Base-by-base conservation (phyloP, 1,140 invertebrate species). In the Lucilia sericata region DNA sequence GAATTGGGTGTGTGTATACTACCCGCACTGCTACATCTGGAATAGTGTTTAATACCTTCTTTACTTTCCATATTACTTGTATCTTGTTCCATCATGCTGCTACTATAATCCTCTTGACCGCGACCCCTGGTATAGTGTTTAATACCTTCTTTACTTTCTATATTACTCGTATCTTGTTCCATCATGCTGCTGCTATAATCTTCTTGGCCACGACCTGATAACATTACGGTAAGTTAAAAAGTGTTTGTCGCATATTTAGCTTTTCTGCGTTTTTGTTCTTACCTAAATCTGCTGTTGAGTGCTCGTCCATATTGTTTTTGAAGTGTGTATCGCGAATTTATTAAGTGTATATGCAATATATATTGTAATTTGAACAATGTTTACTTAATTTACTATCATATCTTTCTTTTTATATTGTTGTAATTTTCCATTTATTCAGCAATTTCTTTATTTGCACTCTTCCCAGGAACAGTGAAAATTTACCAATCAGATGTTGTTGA, bases 1-100 rank as follows among this genome's bases (percentile, higher is more conserved):
- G 96, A 97, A 55, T 95, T 95, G 30, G 96, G 94, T 7, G 96
- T 96, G 88, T 96, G 94, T 65, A 96, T 94, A 82, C 96, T 97
- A 42, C 96, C 96, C 86, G 95, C 96, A 88, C 96, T 97, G 86
- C 95, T 96, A 89, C 96, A 96, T 55, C 96, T 93, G 82, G 96
- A 95, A 92, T 96, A 97, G 86, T 92, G 92, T 82, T 91, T 90
- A 84, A 90, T 88, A 84, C 85, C 83, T 10, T 82, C 76, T 12
- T 49, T 25, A 0, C 19, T 49, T 2, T 80, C 47, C 12, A 21
- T 42, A 25, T n/a, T 25, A 51, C 42, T 25, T 13, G 42, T 13
- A 49, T 80, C 42, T 51, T 80, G 42, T 7, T 51, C 42, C 76
- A 80, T 80, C 19, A 49, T 80, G n/a, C 19, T 25, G 5, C n/a